These are phyloP conservation scores for Streptopelia turtur DNA, from an alignment of 2,797 vertebrate species.

Conservation along the genomic window DNA sequence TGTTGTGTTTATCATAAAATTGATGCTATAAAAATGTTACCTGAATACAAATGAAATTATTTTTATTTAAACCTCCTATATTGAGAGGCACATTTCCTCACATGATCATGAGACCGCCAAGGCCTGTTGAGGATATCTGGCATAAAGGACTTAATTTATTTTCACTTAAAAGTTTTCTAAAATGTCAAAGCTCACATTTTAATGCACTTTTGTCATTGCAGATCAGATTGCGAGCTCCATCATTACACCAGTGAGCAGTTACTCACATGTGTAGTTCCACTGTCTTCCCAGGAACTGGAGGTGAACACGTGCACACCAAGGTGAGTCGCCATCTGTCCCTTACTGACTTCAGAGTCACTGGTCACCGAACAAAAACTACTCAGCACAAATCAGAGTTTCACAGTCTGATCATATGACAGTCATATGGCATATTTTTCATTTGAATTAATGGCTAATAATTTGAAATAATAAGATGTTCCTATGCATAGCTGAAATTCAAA, in stretches of 20 bases:
- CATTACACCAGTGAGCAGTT: background rate
- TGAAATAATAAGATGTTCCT: background rate
- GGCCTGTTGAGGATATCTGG: background rate
- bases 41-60: conserved; percentile 45
- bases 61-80: conserved; percentile 39
- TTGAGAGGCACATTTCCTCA: background rate
- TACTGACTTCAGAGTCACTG: background rate
- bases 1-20: conserved; percentile 71
- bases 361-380: background rate
- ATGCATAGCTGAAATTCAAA: background rate
- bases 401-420: background rate
- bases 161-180: background rate
- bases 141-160: conserved; percentile 18
- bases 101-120: background rate
- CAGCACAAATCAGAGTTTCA: background rate
- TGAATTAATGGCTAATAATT: background rate
- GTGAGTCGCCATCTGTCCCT: background rate
- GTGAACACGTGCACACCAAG: background rate
- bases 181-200: background rate
- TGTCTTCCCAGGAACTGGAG: background rate
- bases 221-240: background rate
- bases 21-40: conserved; percentile 57
- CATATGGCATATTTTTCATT: background rate
- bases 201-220: background rate
- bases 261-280: background rate